Percentiles rank a stretch among this genome's conserved stretches.
These are phyloP conservation scores for Hoplodrina ambigua DNA, from an alignment of 2,888 invertebrate genomes.

Conservation along the genomic window DNA sequence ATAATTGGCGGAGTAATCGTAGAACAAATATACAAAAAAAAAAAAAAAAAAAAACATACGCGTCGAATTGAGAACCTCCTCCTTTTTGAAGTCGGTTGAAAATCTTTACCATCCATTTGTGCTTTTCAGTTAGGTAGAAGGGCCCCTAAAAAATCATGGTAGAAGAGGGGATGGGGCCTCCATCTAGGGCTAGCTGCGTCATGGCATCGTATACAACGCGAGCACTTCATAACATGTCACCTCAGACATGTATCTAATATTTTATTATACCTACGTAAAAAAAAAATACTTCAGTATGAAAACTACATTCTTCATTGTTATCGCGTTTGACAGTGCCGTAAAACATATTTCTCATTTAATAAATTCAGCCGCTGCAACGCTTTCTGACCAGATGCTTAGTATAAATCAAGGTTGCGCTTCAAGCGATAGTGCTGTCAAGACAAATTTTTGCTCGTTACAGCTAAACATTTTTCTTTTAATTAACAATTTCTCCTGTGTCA, in stretches of 20 bases:
- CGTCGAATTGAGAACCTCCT: too few species aligned
- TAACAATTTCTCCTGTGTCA: conserved; percentile 54
- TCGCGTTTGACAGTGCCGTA: conserved; percentile 59
- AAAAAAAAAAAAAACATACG: too few species aligned
- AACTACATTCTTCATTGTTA: conserved; percentile 55
- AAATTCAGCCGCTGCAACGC: conserved; percentile 72
- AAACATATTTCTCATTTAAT: conserved; percentile 69
- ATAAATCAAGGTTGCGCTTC: conserved; percentile 71
- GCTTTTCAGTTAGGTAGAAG: too few species aligned
- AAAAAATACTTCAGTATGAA: conserved; percentile 56
- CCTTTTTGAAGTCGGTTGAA: too few species aligned
- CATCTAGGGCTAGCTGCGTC: too few species aligned
- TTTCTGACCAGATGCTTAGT: conserved; percentile 77
- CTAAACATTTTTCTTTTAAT: conserved; percentile 63
- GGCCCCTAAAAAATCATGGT: too few species aligned
- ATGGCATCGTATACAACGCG: conserved; percentile 1
- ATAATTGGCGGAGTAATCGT: too few species aligned
- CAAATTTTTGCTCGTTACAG: conserved; percentile 61
- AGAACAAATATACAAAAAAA: too few species aligned
- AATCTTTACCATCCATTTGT: too few species aligned
- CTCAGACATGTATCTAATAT: conserved; percentile 40
- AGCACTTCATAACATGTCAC: conserved; percentile 43
- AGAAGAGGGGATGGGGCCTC: too few species aligned
- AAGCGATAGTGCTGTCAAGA: conserved; percentile 56
- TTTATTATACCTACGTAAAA: conserved; percentile 50